Evolutionary conservation across 2,888 invertebrate genomes (phyloP), one percentile per base, ranked within the genome.

Genomic region (Opisthograptis luteolata): DNA sequence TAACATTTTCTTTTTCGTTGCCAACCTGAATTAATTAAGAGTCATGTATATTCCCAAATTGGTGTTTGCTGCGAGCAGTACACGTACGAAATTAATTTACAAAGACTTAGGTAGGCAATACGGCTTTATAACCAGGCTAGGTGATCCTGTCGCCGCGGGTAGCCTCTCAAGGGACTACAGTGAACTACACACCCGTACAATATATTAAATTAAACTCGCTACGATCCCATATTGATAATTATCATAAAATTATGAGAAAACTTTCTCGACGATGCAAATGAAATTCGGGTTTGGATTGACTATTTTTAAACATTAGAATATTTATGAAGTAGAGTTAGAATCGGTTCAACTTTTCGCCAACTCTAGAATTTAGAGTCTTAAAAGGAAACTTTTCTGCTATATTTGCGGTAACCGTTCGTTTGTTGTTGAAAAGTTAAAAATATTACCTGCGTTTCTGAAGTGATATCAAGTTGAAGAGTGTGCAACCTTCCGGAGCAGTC

Each of bases 401-500:
- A 12, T 28, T 3, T 15, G n/a, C 8, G n/a, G 24, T 13, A 3
- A 13, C 10, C 17, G 15, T 4, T 13, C 17, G 4, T 14, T 8
- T 14, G n/a, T 51, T 37, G 47, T 36, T 35, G 42, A 37, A 9
- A 20, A 14, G n/a, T 36, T 17, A 9, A 10, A 7, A 19, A 8
- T 4, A 31, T 15, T 65, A 93, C 93, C 83, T 93, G 92, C 46
- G 94, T 93, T 79, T 97, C 96, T 2, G 94, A 95, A 0, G 96
- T 95, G 45, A 96, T 93, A 76, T 98, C 97, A 36, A 98, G 82
- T 73, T 96, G 94, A 30, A 97, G 73, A 6, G 95, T 92, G 71
- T 96, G 92, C 67, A 93, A 81, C 70, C 95, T 92, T 20, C 95
- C 96, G 0, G 96, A 96, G 62, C 95, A 94, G 79, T 95, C 94